Evolutionary conservation across 2,113 vertebrate genomes (phyloP), one percentile per base, ranked within the genome.

Genomic region (Elephas maximus): DNA sequence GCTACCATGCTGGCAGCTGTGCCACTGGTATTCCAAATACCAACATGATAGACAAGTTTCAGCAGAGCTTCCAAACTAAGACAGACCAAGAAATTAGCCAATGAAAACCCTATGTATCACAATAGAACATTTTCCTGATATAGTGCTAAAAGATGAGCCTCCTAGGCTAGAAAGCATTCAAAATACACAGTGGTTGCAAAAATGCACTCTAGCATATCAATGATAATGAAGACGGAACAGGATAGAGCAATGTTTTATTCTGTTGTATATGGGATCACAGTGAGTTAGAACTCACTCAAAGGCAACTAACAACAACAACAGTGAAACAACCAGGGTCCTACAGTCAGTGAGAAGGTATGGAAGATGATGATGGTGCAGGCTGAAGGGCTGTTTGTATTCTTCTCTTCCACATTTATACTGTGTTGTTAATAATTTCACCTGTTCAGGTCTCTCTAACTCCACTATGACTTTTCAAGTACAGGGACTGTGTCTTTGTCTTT

Each of bases 361-460:
- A 33, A 80, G 17, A 28, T 7, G 23, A 28, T 7, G 23, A 7
- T 23, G 37, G 6, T 44, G 60, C 3, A 28, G 11, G 28, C 2
- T 0, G 37, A 71, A 28, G 30, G 18, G 44, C 8, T 1, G 0
- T 10, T 71, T 6, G 12, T 24, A 24, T 5, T 3, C 0, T 1
- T 30, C 24, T 21, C 71, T 41, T 33, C 9, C 41, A 7, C 17
- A 60, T 28, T 69, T 7, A 26, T 26, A 8, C 45, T 69, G 0
- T 10, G 11, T 17, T 91, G 28, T 69, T 76, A 6, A 24, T 84
- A 8, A 76, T 67, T 65, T 7, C 5, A n/a, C 18, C n/a, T 28
- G 10, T 33, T 23, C 5, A 12, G 26, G 28, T 57, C 18, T 96
- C 53, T 37, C 57, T 24, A 77, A 67, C 10, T 30, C 67, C 2